Evolutionary conservation across 2,888 invertebrate genomes (phyloP), one percentile per base, ranked within the genome.

Genomic region (Pherbina coryleti): DNA sequence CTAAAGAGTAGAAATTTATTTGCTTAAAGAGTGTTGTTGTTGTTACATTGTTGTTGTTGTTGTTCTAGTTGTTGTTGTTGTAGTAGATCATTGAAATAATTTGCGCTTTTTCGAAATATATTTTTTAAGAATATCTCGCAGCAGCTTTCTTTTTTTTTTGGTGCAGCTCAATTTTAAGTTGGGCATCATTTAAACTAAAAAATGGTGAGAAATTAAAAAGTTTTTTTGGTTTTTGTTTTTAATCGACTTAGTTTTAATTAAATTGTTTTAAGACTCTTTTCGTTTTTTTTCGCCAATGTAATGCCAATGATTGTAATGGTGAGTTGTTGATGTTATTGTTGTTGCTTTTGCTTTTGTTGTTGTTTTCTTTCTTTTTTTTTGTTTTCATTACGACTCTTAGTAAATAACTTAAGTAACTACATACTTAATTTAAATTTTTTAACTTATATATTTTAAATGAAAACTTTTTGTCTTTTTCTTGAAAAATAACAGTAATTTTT

Each of bases 1-100:
- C 88, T 88, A 86, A 88, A 86, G 84, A 86, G 82, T 85, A 77
- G 76, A 77, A 74, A 77, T 81, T 80, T 79, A 74, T 78, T 71
- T 74, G 76, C 76, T 80, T 79, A 64, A 31, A 64, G 55, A 69
- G 11, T 69, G 71, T 73, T 78, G 55, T 78, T 55, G n/a, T 70
- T 55, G 71, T 14, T 70, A 57, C 25, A 22, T 22, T 37, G 55
- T 64, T 72, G 34, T 66, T 79, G 62, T 72, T 49, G 64, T 75
- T 86, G 83, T 80, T 84, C 78, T 76, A 37, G 79, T 80, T 80
- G 73, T 75, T 66, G 67, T 69, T 51, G 49, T 49, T 67, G 44
- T 67, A 49, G 69, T 75, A 60, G 7, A 37, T 71, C 55, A 22
- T 31, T 11, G 34, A 69, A 37, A 5, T 44, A 14, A n/a, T 72